These are phyloP conservation scores for Calosoma granatense DNA, from an alignment of 1,140 invertebrate genomes.

Conservation along the genomic window DNA sequence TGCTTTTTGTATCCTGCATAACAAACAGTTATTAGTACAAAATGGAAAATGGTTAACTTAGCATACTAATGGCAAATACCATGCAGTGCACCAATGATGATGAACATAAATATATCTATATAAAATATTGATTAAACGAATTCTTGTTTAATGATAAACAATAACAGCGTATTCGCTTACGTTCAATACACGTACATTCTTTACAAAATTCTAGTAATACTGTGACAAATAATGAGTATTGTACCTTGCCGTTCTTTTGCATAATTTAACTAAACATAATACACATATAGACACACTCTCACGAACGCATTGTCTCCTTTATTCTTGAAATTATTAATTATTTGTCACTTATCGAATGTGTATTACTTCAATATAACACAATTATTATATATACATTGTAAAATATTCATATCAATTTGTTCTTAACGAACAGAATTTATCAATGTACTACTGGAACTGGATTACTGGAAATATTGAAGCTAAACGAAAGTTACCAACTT, in stretches of 20 bases:
- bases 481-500: conserved; percentile 2
- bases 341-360: not conserved
- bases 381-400: too few relatives aligned
- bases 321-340: not conserved
- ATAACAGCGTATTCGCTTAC: not conserved
- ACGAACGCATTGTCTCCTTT: not conserved
- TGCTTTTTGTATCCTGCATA: conserved; percentile 28
- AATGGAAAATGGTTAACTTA: not conserved
- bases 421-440: not conserved
- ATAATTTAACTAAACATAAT: conserved; percentile 9
- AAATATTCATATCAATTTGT: not conserved
- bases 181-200: not conserved
- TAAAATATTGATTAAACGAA: not conserved
- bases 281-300: not conserved
- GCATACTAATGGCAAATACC: not conserved
- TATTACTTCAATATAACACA: not conserved
- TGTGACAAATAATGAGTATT: too few relatives aligned
- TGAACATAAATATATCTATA: not conserved
- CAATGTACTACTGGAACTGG: not conserved
- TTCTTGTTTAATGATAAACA: not conserved
- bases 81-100: not conserved
- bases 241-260: conserved; percentile 7
- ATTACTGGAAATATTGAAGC: conserved; percentile 1
- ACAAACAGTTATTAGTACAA: conserved; percentile 15
- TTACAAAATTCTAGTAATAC: not conserved